Evolutionary conservation across 1,140 invertebrate genomes (phyloP).

Genomic region (Hydropsyche tenuis): DNA sequence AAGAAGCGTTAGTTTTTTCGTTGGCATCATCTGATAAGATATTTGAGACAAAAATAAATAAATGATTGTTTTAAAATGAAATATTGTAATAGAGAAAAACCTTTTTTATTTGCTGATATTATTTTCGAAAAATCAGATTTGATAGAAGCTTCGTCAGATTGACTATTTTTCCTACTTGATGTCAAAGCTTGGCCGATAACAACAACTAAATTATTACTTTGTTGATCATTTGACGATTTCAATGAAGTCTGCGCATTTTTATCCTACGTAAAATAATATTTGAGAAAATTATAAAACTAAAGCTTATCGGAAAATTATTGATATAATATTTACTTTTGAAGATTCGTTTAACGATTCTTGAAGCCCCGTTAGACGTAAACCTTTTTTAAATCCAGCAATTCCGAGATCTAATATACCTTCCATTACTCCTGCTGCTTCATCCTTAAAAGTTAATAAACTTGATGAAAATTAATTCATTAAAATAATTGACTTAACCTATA

Average conservation of each 20-base stretch:
- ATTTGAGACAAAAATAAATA: not conserved
- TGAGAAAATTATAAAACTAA: too few relatives aligned
- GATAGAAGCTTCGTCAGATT: conserved; percentile 40
- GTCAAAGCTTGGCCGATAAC: conserved; percentile 40
- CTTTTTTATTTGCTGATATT: not conserved
- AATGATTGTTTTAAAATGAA: not conserved
- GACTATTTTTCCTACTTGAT: conserved; percentile 47
- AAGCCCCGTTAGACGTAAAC: conserved; percentile 64
- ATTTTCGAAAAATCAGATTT: conserved; percentile 39
- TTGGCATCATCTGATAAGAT: not conserved
- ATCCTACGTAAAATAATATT: conserved; percentile 15
- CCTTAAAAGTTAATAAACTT: conserved; percentile 53
- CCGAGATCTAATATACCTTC: conserved; percentile 66
- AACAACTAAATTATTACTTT: conserved; percentile 29
- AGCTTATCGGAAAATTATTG: not conserved
- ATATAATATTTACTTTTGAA: not conserved
- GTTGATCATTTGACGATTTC: conserved; percentile 13
- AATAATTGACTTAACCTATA: too few relatives aligned
- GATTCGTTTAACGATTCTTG: conserved; percentile 55
- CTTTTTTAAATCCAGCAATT: conserved; percentile 65
- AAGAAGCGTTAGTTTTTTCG: not conserved
- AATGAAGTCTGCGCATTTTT: not conserved
- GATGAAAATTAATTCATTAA: too few relatives aligned
- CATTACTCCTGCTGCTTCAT: conserved; percentile 66
- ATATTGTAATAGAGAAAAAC: not conserved